These are phyloP conservation scores for Galerucella nymphaeae DNA, from an alignment of 2,888 invertebrate species.

Conservation along the genomic window DNA sequence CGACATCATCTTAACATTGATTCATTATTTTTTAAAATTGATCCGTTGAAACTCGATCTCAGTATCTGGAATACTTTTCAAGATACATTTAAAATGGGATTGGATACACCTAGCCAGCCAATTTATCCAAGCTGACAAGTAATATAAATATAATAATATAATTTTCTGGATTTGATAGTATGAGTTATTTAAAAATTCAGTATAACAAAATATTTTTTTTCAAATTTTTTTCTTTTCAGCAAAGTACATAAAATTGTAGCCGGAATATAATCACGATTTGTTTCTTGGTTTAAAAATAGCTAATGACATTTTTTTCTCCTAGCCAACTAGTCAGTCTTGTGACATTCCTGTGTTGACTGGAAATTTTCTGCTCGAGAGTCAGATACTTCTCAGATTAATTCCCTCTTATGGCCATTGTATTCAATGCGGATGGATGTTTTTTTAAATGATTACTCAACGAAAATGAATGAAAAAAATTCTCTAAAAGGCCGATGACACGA, in stretches of 20 bases:
- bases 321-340: constrained; percentile 38
- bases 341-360: constrained; percentile 36
- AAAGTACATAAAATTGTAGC: neutral
- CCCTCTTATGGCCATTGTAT: constrained; percentile 36
- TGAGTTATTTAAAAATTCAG: too few relatives aligned
- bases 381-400: constrained; percentile 36
- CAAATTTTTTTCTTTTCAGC: too few relatives aligned
- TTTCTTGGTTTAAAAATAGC: constrained; percentile 32
- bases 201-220: too few relatives aligned
- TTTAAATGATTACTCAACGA: constrained; percentile 33
- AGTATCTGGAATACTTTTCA: too few relatives aligned
- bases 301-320: constrained; percentile 29
- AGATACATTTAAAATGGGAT: too few relatives aligned
- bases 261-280: constrained; percentile 4
- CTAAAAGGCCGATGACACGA: constrained; percentile 32
- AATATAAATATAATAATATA: too few relatives aligned
- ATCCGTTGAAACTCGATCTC: too few relatives aligned
- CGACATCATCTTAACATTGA: too few relatives aligned
- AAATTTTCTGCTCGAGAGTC: constrained; percentile 33
- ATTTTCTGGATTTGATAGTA: too few relatives aligned
- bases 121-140: too few relatives aligned
- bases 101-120: too few relatives aligned
- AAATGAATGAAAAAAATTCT: constrained; percentile 22
- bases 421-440: constrained; percentile 39
- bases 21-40: too few relatives aligned